Evolutionary conservation across 2,113 vertebrate genomes (phyloP), one percentile per base, ranked within the genome.

Genomic region (Cynoglossus semilaevis): DNA sequence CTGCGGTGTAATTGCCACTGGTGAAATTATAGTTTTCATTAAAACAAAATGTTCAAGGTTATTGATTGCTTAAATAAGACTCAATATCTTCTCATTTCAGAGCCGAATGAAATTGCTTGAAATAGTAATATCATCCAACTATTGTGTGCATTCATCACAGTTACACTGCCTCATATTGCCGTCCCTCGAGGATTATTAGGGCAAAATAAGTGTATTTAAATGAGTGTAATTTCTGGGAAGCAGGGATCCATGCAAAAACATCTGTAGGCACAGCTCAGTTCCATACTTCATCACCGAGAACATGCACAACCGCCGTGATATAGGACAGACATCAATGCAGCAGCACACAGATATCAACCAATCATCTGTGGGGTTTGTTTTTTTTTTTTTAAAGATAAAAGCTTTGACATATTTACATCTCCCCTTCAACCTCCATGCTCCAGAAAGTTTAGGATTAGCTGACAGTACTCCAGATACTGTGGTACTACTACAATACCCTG

Each of bases 1-100:
- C 87, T 37, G 77, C 56, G 75, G 88, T 86, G 86, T 84, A 89
- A 90, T 90, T 90, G 87, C 87, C 76, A 85, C 82, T 81, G 84
- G 82, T 84, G 83, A 69, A 92, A 91, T 91, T 84, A 91, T 91
- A 87, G 90, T 91, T 92, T 92, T 91, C 89, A 91, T 92, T 92
- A 92, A 89, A 89, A 79, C 55, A 19, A 87, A 90, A 90, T 88
- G 86, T 83, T 90, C 81, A 73, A 65, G 70, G 83, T 91, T 89
- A 91, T 89, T 90, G 87, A 91, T 90, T 88, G 84, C 85, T 88
- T 89, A 90, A 90, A 91, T 91, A 89, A 90, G 83, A 85, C 89
- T 85, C 83, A 79, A 87, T 90, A 88, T 86, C 81, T 82, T 85
- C 83, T 80, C 75, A 83, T 90, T 90, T 88, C 82, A 77, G 84